A percentile compares a stretch with the other conserved stretches of the same genome.
Evolutionary conservation across 2,797 vertebrate species (phyloP).

Genomic region (Euthynnus affinis): DNA sequence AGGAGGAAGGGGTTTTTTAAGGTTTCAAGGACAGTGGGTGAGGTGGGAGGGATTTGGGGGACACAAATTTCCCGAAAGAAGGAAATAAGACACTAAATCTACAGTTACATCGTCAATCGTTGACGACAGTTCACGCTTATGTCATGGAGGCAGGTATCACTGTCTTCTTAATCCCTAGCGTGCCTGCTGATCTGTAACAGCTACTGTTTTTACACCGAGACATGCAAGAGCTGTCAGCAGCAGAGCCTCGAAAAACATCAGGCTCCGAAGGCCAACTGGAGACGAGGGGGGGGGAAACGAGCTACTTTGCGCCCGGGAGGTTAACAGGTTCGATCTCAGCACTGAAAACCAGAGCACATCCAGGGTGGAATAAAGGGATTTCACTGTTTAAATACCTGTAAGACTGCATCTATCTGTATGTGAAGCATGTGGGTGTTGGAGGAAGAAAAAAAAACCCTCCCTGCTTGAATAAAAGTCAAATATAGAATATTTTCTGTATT

Average conservation of each 20-base stretch:
- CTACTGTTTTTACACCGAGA: conserved; percentile 66
- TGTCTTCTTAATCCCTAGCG: conserved; percentile 66
- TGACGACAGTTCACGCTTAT: conserved; percentile 53
- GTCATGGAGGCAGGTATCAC: conserved; percentile 65
- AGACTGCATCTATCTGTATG: not conserved
- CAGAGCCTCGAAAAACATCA: conserved; percentile 25
- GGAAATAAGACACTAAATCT: conserved; percentile 26
- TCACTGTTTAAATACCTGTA: not conserved
- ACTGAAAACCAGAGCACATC: conserved; percentile 10
- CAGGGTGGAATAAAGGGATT: not conserved
- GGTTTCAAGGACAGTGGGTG: conserved; percentile 52
- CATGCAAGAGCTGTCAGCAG: conserved; percentile 62
- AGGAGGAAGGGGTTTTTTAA: conserved; percentile 1
- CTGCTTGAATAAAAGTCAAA: conserved; percentile 26
- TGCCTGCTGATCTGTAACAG: conserved; percentile 57
- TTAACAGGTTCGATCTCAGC: conserved; percentile 45
- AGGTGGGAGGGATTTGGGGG: not conserved
- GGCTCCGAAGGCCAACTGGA: not conserved
- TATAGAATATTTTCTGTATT: conserved; percentile 6
- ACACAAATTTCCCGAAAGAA: not conserved
- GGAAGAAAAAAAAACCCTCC: conserved; percentile 41
- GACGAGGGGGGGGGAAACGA: not conserved
- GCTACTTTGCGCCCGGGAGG: conserved; percentile 21
- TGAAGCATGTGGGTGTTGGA: not conserved
- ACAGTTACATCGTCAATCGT: conserved; percentile 19